A percentile compares a stretch with the other conserved stretches of the same genome.
These are phyloP conservation scores for Anabas testudineus DNA, from an alignment of 2,797 vertebrate genomes.

Conservation along the genomic window DNA sequence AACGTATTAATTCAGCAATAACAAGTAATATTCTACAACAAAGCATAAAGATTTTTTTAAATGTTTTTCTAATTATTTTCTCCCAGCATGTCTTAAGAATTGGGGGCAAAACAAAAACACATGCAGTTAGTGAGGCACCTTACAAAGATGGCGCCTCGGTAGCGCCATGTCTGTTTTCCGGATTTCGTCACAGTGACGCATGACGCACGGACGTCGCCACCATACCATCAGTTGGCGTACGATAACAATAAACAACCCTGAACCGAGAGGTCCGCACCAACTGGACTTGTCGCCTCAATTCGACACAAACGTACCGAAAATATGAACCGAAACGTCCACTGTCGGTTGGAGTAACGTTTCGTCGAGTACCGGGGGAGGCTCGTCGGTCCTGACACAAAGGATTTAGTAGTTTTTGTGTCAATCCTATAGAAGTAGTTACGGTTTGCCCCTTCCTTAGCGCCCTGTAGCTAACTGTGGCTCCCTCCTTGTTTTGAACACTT, in stretches of 20 bases:
- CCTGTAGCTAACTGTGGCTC: constrained; percentile 74
- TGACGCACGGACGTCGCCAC: constrained; percentile 67
- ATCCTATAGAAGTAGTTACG: constrained; percentile 69
- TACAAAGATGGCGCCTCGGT: constrained; percentile 70
- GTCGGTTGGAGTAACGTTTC: constrained; percentile 38
- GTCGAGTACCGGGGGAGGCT: constrained; percentile 35
- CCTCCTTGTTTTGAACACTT: constrained; percentile 76
- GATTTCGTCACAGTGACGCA: constrained; percentile 63
- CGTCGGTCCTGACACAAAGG: constrained; percentile 69
- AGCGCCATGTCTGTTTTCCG: constrained; percentile 21
- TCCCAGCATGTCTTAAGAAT: no score
- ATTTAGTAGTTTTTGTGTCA: constrained; percentile 75
- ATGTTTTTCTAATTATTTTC: no score
- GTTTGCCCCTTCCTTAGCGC: constrained; percentile 77
- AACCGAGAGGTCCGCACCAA: constrained; percentile 67
- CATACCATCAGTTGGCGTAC: constrained; percentile 78
- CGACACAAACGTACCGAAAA: constrained; percentile 60
- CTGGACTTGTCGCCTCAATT: constrained; percentile 67
- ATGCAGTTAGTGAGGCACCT: no score
- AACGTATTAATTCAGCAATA: no score
- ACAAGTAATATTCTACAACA: no score
- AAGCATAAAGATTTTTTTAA: no score
- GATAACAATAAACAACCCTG: constrained; percentile 90
- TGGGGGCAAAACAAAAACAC: no score
- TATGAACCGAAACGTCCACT: constrained; percentile 52